Conservation (phyloP, 2,888 invertebrate species). For the Archips crataeganus region DNA sequence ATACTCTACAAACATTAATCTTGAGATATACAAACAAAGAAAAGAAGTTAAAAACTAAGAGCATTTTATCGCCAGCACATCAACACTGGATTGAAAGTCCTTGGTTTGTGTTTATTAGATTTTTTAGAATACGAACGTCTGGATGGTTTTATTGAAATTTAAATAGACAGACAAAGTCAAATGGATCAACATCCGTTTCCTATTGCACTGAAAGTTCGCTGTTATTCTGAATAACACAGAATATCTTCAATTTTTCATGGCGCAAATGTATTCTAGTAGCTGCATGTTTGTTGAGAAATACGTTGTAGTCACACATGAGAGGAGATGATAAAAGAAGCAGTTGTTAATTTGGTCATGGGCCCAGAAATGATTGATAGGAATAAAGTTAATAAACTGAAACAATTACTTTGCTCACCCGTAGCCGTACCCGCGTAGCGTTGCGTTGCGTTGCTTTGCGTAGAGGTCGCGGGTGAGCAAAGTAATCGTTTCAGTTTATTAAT, state of each 20-base stretch:
- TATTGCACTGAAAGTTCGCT: conserved; percentile 61
- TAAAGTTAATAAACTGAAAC: too few species aligned
- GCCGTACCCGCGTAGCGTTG: too few species aligned
- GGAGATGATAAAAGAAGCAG: too few species aligned
- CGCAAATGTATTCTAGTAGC: conserved; percentile 17
- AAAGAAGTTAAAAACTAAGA: conserved; percentile 2
- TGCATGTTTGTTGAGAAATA: too few species aligned
- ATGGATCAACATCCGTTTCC: conserved; percentile 78
- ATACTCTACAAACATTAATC: background rate
- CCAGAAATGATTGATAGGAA: too few species aligned
- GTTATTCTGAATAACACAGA: conserved; percentile 62
- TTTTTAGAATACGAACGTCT: conserved; percentile 56
- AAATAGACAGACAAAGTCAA: conserved; percentile 66
- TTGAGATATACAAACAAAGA: conserved; percentile 4
- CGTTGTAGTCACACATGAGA: too few species aligned
- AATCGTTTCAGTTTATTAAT: too few species aligned
- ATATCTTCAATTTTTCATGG: conserved; percentile 47
- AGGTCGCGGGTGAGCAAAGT: too few species aligned
- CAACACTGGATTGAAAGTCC: conserved; percentile 23
- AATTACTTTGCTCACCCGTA: too few species aligned
- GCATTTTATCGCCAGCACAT: conserved; percentile 4
- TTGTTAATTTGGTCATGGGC: too few species aligned
- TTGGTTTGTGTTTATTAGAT: conserved; percentile 47
- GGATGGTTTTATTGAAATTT: conserved; percentile 63
- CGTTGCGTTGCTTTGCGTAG: too few species aligned